phyloP scores from a whole-genome alignment of 2,113 vertebrate genomes.

The Nothocercus julius region DNA sequence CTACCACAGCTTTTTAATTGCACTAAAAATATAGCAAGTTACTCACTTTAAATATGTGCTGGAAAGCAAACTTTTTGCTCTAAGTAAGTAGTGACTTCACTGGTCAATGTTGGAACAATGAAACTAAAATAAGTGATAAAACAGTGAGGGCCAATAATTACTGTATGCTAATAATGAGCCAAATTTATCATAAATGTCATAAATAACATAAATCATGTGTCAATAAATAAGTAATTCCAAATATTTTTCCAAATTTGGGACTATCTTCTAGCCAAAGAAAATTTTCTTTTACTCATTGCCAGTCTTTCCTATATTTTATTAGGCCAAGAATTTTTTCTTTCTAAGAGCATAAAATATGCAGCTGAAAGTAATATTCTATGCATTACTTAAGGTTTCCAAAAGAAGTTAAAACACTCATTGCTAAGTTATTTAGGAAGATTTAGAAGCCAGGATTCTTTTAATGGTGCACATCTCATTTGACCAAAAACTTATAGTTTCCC shows the following conservation, averaged over 20 bases:
- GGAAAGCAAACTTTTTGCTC: neutral
- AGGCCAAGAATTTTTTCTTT: slow-evolving; percentile 12
- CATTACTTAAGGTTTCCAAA: neutral
- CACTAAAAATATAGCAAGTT: neutral
- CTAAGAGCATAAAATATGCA: neutral
- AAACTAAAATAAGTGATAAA: neutral
- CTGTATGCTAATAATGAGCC: neutral
- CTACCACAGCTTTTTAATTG: slow-evolving; percentile 4
- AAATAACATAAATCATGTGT: neutral
- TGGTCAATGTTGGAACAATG: neutral
- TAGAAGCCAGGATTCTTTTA: neutral
- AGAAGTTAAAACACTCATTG: neutral
- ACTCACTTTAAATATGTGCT: neutral
- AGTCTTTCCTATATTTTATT: neutral
- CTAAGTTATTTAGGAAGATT: neutral
- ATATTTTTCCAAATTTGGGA: neutral
- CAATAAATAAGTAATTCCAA: neutral
- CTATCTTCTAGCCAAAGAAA: neutral
- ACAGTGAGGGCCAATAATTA: neutral
- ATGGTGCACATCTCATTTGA: neutral
- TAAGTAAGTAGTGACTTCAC: neutral
- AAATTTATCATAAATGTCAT: neutral
- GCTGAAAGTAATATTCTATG: neutral
- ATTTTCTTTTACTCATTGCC: neutral
- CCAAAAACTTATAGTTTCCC: neutral